Percentiles rank a stretch among this genome's conserved stretches.
Evolutionary conservation across 2,888 invertebrate genomes (phyloP).

Genomic region (Drosophila fulvimacula): DNA sequence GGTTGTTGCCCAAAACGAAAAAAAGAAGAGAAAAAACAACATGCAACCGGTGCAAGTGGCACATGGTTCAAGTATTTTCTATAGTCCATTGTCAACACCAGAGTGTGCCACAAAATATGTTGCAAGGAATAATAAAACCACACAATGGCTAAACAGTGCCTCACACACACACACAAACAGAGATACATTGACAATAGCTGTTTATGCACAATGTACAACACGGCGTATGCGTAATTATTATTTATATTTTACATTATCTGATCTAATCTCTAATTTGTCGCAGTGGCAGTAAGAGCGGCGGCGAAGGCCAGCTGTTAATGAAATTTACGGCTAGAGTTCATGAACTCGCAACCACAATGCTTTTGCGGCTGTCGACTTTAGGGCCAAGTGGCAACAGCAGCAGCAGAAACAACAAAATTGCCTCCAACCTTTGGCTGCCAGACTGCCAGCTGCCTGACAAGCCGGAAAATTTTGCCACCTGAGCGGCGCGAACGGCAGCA

Average conservation of each 20-base stretch:
- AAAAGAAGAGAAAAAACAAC: constrained; percentile 11
- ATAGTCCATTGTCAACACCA: constrained; percentile 59
- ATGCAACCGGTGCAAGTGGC: constrained; percentile 57
- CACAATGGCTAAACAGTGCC: constrained; percentile 16
- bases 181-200: constrained; percentile 20
- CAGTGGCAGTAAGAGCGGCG: constrained; percentile 33
- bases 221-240: constrained; percentile 71
- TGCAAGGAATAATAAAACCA: constrained; percentile 22
- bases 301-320: constrained; percentile 70
- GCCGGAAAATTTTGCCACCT: constrained; percentile 66
- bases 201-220: constrained; percentile 18
- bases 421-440: constrained; percentile 39
- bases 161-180: constrained; percentile 24
- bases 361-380: constrained; percentile 32
- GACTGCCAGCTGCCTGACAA: constrained; percentile 55
- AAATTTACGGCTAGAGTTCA: constrained; percentile 76
- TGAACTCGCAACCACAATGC: constrained; percentile 45
- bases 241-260: constrained; percentile 51
- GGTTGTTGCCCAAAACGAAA: constrained; percentile 23
- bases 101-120: constrained; percentile 51
- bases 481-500: constrained; percentile 40
- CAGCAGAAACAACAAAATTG: constrained; percentile 24
- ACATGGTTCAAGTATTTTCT: constrained; percentile 66
- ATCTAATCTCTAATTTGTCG: constrained; percentile 71
- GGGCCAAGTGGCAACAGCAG: constrained; percentile 31